Evolutionary conservation across 2,888 invertebrate species (phyloP), one percentile per base, ranked within the genome.

Genomic region (Tachina lurida): DNA sequence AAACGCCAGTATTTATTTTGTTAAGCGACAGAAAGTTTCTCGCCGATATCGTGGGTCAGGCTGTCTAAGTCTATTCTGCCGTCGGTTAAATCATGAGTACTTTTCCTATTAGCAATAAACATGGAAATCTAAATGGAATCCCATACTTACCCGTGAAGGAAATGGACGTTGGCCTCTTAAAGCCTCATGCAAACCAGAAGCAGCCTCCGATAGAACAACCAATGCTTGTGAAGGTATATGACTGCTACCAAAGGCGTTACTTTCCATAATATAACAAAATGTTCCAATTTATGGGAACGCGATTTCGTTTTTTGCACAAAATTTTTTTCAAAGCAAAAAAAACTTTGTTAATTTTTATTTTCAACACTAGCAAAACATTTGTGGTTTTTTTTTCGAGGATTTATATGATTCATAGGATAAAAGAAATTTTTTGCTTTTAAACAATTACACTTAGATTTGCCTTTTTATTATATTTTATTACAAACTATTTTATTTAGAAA

Each of bases 161-260:
- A 95, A 96, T 90, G 96, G 95, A 92, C 96, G 94, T 93, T 96
- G 96, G 93, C 96, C 95, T 93, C 96, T 94, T 89, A 96, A 94
- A 89, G 95, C 95, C 93, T 96, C 96, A 92, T 95, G 95, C 93
- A 96, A 94, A 91, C 95, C 95, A 90, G 95, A 95, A 92, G 95
- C 95, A 90, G 95, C 95, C 94, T 96, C 95, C 89, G 96, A 96
- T 92, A 96, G 95, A 89, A 96, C 96, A 91, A 96, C 96, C 93
- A 96, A 93, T 91, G 95, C 95, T 91, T 96, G 95, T 90, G 95
- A 95, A 93, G 95, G 95, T 92, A 96, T 94, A 93, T 95, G 95
- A 92, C 94, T 95, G 90, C 95, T 94, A 92, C 95, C 95, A 93
- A 95, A 96, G 89, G 95, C 95, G 92, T 95, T 95, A 93, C 96